Evolutionary conservation across 2,113 vertebrate species (phyloP).

Genomic region (Phocoena phocoena): DNA sequence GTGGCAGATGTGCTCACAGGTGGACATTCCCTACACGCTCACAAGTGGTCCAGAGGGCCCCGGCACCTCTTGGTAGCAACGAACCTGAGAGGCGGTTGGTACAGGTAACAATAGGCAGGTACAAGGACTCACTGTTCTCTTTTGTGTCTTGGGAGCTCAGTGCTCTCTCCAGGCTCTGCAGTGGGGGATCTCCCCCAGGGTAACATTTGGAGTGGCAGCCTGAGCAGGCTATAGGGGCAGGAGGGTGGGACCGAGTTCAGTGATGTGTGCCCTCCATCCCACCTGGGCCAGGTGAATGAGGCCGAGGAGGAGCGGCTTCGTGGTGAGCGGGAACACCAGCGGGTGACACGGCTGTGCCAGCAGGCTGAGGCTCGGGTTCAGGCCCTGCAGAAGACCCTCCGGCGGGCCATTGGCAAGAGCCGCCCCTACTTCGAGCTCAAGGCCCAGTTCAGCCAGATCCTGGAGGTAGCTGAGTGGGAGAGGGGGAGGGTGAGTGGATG

Average conservation of each 20-base stretch:
- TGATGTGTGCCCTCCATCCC: not conserved
- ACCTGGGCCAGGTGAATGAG: slow-evolving; percentile 90
- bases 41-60: not conserved
- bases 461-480: slow-evolving; percentile 87
- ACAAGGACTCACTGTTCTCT: accelerated
- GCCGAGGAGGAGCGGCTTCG: slow-evolving; percentile 94
- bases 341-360: slow-evolving; percentile 93
- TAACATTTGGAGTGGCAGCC: not conserved
- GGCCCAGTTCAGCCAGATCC: slow-evolving; percentile 94
- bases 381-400: slow-evolving; percentile 92
- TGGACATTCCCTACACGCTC: accelerated
- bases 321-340: slow-evolving; percentile 94
- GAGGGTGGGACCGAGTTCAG: not conserved
- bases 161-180: not conserved
- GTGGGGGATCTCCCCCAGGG: not conserved
- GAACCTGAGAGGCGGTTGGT: not conserved
- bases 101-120: not conserved
- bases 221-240: not conserved
- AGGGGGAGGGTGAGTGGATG: accelerated
- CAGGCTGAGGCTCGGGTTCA: slow-evolving; percentile 94
- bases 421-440: slow-evolving; percentile 97
- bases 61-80: not conserved
- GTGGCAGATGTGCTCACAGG: not conserved
- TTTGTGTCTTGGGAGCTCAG: not conserved
- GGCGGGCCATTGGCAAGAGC: slow-evolving; percentile 93